Evolutionary conservation across 2,888 invertebrate genomes (phyloP), one percentile per base, ranked within the genome.

Genomic region (Opisthograptis luteolata): DNA sequence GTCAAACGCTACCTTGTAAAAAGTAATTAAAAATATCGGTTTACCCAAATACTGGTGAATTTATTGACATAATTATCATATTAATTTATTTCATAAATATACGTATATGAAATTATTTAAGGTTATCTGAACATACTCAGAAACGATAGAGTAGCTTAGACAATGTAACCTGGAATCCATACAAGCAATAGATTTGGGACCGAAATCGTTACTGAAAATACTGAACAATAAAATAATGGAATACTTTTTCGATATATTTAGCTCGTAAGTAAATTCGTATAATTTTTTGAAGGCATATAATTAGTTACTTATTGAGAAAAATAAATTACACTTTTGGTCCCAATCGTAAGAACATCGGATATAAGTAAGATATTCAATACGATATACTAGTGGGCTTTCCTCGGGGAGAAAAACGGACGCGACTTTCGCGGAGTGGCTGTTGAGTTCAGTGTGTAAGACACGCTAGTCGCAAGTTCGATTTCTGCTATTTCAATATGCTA

Each of bases 101-200:
- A 7, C 7, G 1, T 28, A 13, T 28, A 7, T 28, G 2, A 14
- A n/a, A n/a, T n/a, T n/a, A 14, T 28, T 10, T 22, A 19, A 32
- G 25, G n/a, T 27, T 19, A 25, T 37, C 19, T 44, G 58, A 60
- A 51, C 55, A 63, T 64, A 63, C 54, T 63, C 62, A 46, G 49
- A 47, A 5, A 49, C 60, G 49, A 43, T 36, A 28, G 15, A 35
- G 45, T 66, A 68, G 54, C 47, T 37, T 69, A 67, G 62, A 47
- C 34, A 41, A 45, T 25, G 47, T 50, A 32, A 46, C 42, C 31
- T 67, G 68, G 61, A 46, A 50, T 51, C 66, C 56, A 55, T 66
- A 65, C 57, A 55, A 60, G 49, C 47, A n/a, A n/a, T 46, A 34
- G 39, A 55, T 56, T 60, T 56, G 59, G 58, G 59, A 57, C 62